These are phyloP conservation scores for Narcine bancroftii DNA, from an alignment of 2,113 vertebrate genomes.

Conservation along the genomic window DNA sequence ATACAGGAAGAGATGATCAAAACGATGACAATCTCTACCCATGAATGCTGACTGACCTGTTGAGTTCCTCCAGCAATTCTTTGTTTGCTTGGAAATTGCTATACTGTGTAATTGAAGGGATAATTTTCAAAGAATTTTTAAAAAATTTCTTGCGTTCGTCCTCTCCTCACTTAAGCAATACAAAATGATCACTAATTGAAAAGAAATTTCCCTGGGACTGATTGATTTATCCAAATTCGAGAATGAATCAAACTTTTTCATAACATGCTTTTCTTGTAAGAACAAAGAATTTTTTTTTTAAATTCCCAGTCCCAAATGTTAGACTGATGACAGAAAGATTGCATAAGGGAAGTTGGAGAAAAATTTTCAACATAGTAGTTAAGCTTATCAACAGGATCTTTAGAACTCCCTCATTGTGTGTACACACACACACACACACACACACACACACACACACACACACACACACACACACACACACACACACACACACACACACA, in stretches of 20 bases:
- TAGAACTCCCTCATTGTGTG: background rate
- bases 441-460: background rate
- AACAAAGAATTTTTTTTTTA: conserved; percentile 5
- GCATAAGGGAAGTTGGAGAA: background rate
- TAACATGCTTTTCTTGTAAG: background rate
- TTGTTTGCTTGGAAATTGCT: too few species aligned
- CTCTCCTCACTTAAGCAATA: background rate
- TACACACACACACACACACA: background rate
- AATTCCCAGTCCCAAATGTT: background rate
- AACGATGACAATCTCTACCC: too few species aligned
- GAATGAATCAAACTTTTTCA: background rate
- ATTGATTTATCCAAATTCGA: background rate
- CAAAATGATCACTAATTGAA: background rate
- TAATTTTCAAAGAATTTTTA: background rate
- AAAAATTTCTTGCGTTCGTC: background rate
- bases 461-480: background rate
- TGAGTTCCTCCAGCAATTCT: too few species aligned
- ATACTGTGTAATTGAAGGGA: background rate
- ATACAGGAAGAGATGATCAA: too few species aligned
- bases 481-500: too few species aligned
- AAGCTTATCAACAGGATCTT: background rate
- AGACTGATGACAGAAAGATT: background rate
- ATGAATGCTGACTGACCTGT: too few species aligned
- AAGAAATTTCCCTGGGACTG: background rate
- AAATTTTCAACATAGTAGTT: background rate